These are phyloP conservation scores for Trachymyrmex cornetzi DNA, from an alignment of 1,140 invertebrate genomes.

Conservation along the genomic window DNA sequence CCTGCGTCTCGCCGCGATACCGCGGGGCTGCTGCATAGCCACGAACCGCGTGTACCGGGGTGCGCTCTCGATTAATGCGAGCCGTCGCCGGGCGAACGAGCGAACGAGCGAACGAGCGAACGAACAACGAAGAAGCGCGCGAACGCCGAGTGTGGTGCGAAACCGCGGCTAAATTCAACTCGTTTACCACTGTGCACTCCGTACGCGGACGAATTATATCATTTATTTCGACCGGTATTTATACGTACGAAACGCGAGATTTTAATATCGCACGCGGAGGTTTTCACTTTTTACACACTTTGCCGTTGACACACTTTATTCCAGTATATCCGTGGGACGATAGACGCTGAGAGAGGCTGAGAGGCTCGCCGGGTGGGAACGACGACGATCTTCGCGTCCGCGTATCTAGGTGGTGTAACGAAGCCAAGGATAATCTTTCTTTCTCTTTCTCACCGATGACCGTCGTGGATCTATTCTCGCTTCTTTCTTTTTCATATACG, in stretches of 20 bases:
- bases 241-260: background rate
- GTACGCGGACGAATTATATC: background rate
- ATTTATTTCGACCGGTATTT: background rate
- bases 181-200: constrained; percentile 55
- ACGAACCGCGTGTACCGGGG: constrained; percentile 46
- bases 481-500: constrained; percentile 19
- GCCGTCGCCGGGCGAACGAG: background rate
- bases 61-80: background rate
- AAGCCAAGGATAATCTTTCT: background rate
- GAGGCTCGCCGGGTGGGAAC: constrained; percentile 28
- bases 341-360: constrained; percentile 49
- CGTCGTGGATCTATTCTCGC: background rate
- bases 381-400: constrained; percentile 19
- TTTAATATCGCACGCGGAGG: constrained; percentile 64
- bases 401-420: background rate
- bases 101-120: no score
- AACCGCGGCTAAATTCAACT: constrained; percentile 20
- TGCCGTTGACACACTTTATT: constrained; percentile 75
- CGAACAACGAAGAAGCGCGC: no score
- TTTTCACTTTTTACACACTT: constrained; percentile 66
- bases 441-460: background rate
- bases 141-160: background rate
- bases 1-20: constrained; percentile 79
- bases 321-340: constrained; percentile 74
- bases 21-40: constrained; percentile 81